phyloP scores from a whole-genome alignment of 2,888 invertebrate species.

The Lordiphosa andalusiaca region DNA sequence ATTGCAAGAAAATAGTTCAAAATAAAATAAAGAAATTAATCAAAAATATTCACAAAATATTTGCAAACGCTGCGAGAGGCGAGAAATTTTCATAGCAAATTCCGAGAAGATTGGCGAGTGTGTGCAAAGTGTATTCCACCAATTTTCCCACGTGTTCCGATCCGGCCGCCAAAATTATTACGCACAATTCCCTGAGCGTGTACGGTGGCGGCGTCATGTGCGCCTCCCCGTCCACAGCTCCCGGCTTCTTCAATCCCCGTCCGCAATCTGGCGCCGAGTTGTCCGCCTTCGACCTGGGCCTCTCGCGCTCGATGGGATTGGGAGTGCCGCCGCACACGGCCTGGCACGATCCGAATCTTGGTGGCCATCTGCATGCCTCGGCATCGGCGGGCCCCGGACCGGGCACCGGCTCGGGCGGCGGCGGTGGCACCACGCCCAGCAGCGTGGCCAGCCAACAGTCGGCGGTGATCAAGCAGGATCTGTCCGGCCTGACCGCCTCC shows the following conservation, averaged over 20 bases:
- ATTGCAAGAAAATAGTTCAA: slow-evolving; percentile 11
- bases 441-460: slow-evolving; percentile 77
- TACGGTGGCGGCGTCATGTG: slow-evolving; percentile 81
- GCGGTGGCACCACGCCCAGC: slow-evolving; percentile 81
- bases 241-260: slow-evolving; percentile 80
- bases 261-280: slow-evolving; percentile 80
- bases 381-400: slow-evolving; percentile 73
- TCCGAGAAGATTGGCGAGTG: slow-evolving; percentile 19
- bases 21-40: slow-evolving; percentile 16
- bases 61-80: slow-evolving; percentile 13
- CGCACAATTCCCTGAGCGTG: slow-evolving; percentile 81
- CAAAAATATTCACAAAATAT: slow-evolving; percentile 5
- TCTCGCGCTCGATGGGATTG: slow-evolving; percentile 82
- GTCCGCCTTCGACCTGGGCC: slow-evolving; percentile 80
- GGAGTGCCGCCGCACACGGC: slow-evolving; percentile 82
- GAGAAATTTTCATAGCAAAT: slow-evolving; percentile 2
- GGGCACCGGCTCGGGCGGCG: slow-evolving; percentile 52
- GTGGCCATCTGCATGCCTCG: slow-evolving; percentile 80
- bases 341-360: slow-evolving; percentile 83
- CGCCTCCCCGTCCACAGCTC: slow-evolving; percentile 81
- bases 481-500: slow-evolving; percentile 67
- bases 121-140: slow-evolving; percentile 77
- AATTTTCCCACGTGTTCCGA: slow-evolving; percentile 74
- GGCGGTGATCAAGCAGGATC: slow-evolving; percentile 78
- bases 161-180: slow-evolving; percentile 81